These are phyloP conservation scores for Sycophila texana DNA, from an alignment of 2,888 invertebrate species.

Conservation along the genomic window DNA sequence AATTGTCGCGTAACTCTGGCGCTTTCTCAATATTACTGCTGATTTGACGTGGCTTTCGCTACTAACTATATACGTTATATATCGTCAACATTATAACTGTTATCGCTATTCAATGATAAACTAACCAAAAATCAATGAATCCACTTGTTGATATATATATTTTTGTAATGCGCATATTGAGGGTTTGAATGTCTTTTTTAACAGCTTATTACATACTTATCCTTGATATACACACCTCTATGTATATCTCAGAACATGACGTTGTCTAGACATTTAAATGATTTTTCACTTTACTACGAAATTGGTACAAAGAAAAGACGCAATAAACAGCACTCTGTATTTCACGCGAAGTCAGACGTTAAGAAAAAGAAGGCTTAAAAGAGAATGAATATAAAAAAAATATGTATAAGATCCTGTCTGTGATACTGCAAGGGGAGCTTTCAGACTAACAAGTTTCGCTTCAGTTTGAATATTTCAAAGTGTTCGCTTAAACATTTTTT, in stretches of 20 bases:
- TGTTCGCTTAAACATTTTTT: slow-evolving; percentile 22
- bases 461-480: slow-evolving; percentile 29
- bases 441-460: slow-evolving; percentile 38
- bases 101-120: slow-evolving; percentile 15
- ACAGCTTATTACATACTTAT: slow-evolving; percentile 41
- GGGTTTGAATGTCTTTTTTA: slow-evolving; percentile 46
- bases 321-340: slow-evolving; percentile 58
- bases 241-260: slow-evolving; percentile 10
- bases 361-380: slow-evolving; percentile 15
- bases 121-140: not conserved
- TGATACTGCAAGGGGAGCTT: slow-evolving; percentile 39
- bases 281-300: slow-evolving; percentile 6
- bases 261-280: slow-evolving; percentile 17
- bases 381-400: slow-evolving; percentile 1
- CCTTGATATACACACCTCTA: slow-evolving; percentile 37
- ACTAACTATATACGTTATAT: slow-evolving; percentile 19
- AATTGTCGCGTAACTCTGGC: slow-evolving; percentile 2
- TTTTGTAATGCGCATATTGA: slow-evolving; percentile 45
- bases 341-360: slow-evolving; percentile 25
- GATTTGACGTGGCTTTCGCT: not conserved
- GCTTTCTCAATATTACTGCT: slow-evolving; percentile 12
- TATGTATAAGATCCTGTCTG: slow-evolving; percentile 6
- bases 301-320: slow-evolving; percentile 31
- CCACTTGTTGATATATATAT: slow-evolving; percentile 19
- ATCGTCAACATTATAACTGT: slow-evolving; percentile 3